Evolutionary conservation across 2,888 invertebrate species (phyloP), one percentile per base, ranked within the genome.

Genomic region (Torymus aiolomorphi): DNA sequence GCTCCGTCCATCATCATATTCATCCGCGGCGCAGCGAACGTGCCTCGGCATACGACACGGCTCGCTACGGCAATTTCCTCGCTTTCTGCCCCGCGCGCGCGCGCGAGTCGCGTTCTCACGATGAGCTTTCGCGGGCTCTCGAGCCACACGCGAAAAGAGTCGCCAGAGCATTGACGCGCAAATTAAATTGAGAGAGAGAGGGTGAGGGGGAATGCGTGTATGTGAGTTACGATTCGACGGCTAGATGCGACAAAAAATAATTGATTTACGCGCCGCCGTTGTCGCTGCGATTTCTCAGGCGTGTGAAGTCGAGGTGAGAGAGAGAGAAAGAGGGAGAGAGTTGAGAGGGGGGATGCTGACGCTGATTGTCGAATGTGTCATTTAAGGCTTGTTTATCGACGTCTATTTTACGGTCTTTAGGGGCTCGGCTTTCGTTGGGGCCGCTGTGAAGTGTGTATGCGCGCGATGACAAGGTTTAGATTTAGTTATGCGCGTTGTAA

Each of bases 1-100:
- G 52, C 56, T 52, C 61, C n/a, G 20, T 74, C 57, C 63, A 54
- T 65, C 65, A 57, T 69, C 42, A 42, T 42, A 42, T 42, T 42
- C 42, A 42, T 42, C 42, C 42, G 54, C 14, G 1, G 14, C 24
- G 62, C 62, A 78, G 81, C 80, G 82, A 78, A 89, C 90, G 90
- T 89, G 90, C 88, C 87, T 87, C 82, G 82, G 89, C 89, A 89
- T 88, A 87, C 88, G 90, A 89, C 89, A 86, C 87, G 42, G 89
- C 89, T 87, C 88, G 88, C 88, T 88, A 88, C 66, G 49, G 57
- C 66, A 65, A 72, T 71, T 65, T 69, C n/a, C 70, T 66, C 69
- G 67, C 69, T 59, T 56, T 65, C 49, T 57, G 16, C 2, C 16
- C 12, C 1, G 20, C 20, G 20, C 20, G 20, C 20, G 20, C 20